Base-by-base conservation (phyloP, 2,113 vertebrate genomes). In the Mustela lutreola region DNA sequence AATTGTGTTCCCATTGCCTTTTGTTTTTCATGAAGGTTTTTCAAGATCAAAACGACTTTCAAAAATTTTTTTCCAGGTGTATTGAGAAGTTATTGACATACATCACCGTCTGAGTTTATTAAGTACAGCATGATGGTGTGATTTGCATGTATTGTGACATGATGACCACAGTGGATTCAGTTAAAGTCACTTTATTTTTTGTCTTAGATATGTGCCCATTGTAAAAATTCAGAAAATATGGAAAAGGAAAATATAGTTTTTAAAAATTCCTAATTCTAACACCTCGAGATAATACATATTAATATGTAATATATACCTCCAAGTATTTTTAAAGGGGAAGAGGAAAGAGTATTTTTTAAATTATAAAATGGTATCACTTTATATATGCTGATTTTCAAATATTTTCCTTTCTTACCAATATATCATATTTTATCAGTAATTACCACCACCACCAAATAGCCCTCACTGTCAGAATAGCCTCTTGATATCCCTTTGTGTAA, bases 151-250 rank as follows among this genome's bases (percentile, higher is more conserved):
- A 33, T 79, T 53, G 31, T 79, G 48, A 53, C 31, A 79, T n/a
- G 48, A 79, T n/a, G 48, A 53, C 48, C 48, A 53, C 76, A 79
- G 28, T 79, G 50, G 76, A 21, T 53, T 53, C 76, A 79, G 31
- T 48, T 53, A 85, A 81, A 89, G 12, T 97, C 42, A 92, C 60
- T 78, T 97, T 73, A 60, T 82, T 70, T 67, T 70, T 62, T 82
- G 15, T 78, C 78, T 90, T 85, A 92, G 89, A 93, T 71, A 81
- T 10, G n/a, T 67, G 4, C 19, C 22, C 33, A 62, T 42, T 91
- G 19, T 67, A 39, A 91, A 91, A 53, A 67, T n/a, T 79, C 36
- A 83, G 22, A 75, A 96, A 67, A 60, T 42, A 67, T 62, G 31
- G 63, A 63, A 73, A 58, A 76, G 42, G 12, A 70, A 88, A 53